These are phyloP conservation scores for Epinephelus awoara DNA, from an alignment of 2,797 vertebrate genomes.

Conservation along the genomic window DNA sequence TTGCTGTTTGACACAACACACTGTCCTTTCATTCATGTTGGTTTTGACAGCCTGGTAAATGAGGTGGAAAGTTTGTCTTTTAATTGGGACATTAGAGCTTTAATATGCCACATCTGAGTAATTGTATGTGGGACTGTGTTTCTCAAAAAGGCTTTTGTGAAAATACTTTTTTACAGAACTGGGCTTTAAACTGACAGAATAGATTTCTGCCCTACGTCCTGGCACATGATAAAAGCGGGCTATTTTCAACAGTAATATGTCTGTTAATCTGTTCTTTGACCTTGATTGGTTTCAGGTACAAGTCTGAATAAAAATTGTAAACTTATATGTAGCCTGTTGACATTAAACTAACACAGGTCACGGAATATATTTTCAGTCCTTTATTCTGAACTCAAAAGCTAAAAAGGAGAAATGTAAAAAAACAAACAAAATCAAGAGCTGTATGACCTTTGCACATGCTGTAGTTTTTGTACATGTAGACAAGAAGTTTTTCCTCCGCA, in stretches of 20 bases:
- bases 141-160: neutral
- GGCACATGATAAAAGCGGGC: neutral
- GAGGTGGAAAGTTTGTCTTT: slow-evolving; percentile 48
- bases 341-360: neutral
- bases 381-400: neutral
- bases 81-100: slow-evolving; percentile 60
- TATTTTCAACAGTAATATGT: neutral
- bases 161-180: neutral
- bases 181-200: slow-evolving; percentile 3
- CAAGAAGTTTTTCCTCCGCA: no score
- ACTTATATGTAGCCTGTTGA: neutral
- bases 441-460: neutral
- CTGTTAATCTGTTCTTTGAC: no score
- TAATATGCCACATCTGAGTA: slow-evolving; percentile 44
- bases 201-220: neutral
- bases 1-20: slow-evolving; percentile 33
- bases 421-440: neutral
- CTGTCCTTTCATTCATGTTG: slow-evolving; percentile 28
- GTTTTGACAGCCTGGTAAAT: slow-evolving; percentile 51
- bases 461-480: no score
- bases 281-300: neutral
- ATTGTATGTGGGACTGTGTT: slow-evolving; percentile 17
- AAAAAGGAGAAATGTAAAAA: no score
- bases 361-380: neutral
- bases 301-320: no score